Evolutionary conservation across 1,140 invertebrate genomes (phyloP).

Genomic region (Drosophila gunungcola): DNA sequence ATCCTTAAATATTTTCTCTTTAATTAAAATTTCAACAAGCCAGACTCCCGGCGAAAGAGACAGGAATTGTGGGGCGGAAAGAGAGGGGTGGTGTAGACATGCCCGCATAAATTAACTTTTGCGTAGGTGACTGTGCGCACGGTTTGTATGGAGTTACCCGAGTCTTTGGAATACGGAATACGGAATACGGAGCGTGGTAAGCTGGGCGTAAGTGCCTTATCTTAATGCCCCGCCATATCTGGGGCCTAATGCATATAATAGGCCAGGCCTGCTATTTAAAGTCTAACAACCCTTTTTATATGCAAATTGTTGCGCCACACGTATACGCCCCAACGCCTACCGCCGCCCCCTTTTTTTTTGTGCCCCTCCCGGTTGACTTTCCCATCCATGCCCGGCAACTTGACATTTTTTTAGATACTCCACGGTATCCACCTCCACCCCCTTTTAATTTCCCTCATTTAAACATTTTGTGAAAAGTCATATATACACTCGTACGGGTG

Average conservation of each 20-base stretch:
- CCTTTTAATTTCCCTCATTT: slow-evolving; percentile 77
- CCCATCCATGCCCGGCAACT: slow-evolving; percentile 50
- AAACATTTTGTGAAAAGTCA: slow-evolving; percentile 65
- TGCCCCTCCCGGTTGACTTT: background rate
- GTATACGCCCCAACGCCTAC: slow-evolving; percentile 60
- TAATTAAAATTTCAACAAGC: slow-evolving; percentile 81
- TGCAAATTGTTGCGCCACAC: slow-evolving; percentile 80
- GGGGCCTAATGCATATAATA: slow-evolving; percentile 79
- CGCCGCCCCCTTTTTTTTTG: slow-evolving; percentile 2
- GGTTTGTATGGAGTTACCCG: slow-evolving; percentile 25
- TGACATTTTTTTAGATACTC: slow-evolving; percentile 74
- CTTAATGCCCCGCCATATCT: slow-evolving; percentile 78
- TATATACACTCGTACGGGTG: slow-evolving; percentile 26
- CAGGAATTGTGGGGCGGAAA: background rate
- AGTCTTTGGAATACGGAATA: slow-evolving; percentile 21
- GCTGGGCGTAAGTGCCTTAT: slow-evolving; percentile 79
- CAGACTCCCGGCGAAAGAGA: slow-evolving; percentile 31
- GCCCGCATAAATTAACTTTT: slow-evolving; percentile 82
- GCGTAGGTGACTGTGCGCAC: slow-evolving; percentile 31
- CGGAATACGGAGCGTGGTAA: slow-evolving; percentile 38
- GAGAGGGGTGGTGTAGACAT: slow-evolving; percentile 24
- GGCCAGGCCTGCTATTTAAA: slow-evolving; percentile 77
- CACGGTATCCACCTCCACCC: slow-evolving; percentile 19
- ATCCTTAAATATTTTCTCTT: slow-evolving; percentile 69
- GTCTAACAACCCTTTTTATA: slow-evolving; percentile 83